Evolutionary conservation across 2,113 vertebrate species (phyloP).

Genomic region (Mus spicilegus): DNA sequence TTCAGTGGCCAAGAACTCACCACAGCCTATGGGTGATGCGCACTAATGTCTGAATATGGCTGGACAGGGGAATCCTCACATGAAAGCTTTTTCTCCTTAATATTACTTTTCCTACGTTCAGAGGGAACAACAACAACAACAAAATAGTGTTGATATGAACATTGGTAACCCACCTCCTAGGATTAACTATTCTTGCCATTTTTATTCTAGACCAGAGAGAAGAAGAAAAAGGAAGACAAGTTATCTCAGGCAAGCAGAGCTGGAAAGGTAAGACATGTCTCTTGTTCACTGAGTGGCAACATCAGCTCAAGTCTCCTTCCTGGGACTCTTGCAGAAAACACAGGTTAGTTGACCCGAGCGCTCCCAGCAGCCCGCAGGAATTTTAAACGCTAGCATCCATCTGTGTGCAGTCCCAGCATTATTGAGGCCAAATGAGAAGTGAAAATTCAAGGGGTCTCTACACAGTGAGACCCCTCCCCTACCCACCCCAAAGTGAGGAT

Average conservation of each 20-base stretch:
- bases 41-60: background rate
- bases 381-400: background rate
- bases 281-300: background rate
- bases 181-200: background rate
- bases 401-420: background rate
- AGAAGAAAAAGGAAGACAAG: background rate
- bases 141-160: background rate
- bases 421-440: background rate
- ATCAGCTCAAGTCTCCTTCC: background rate
- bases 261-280: background rate
- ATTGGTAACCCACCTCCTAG: background rate
- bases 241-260: background rate
- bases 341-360: background rate
- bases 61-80: background rate
- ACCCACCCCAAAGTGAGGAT: background rate
- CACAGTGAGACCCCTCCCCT: background rate
- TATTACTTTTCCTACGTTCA: background rate
- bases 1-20: background rate
- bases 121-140: background rate
- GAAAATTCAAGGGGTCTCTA: background rate
- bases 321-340: background rate
- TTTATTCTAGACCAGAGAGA: background rate
- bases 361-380: background rate
- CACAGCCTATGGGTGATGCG: background rate
- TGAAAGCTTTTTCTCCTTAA: background rate